Percentiles rank a stretch among this genome's conserved stretches.
Conservation (phyloP, 2,888 invertebrate genomes). For the Cerastoderma edule region DNA sequence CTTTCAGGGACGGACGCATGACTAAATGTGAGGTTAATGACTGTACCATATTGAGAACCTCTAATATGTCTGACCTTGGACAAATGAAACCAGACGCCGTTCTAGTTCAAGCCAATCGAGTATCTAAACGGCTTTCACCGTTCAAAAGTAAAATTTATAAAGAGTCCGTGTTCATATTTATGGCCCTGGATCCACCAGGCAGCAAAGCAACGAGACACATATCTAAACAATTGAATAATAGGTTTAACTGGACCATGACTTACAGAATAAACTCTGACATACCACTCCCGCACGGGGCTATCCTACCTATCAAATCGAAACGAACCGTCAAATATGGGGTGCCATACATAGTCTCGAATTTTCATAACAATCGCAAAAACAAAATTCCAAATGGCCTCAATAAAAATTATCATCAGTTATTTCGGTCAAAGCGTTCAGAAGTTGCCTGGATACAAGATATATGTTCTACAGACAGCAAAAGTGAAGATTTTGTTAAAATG, state of each 20-base stretch:
- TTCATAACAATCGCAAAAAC: neutral
- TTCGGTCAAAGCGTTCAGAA: neutral
- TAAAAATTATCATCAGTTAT: neutral
- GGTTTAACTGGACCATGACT: constrained; percentile 7
- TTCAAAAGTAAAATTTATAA: no score
- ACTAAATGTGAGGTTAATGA: neutral
- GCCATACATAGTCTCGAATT: neutral
- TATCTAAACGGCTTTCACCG: neutral
- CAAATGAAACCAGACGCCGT: neutral
- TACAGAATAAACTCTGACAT: neutral
- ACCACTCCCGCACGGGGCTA: neutral
- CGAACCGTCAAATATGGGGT: neutral
- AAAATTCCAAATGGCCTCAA: neutral
- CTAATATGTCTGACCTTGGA: neutral
- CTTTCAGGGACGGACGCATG: neutral
- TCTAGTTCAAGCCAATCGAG: neutral
- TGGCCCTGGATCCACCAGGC: neutral
- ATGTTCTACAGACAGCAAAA: neutral
- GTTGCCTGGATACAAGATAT: constrained; percentile 6
- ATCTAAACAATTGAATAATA: neutral
- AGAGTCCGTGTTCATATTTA: neutral
- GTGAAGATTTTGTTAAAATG: neutral
- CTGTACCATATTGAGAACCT: neutral
- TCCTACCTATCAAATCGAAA: neutral
- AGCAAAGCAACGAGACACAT: neutral